A percentile compares a stretch with the other conserved stretches of the same genome.
phyloP scores from a whole-genome alignment of 1,140 invertebrate species.

The Drosophila quadrilineata region DNA sequence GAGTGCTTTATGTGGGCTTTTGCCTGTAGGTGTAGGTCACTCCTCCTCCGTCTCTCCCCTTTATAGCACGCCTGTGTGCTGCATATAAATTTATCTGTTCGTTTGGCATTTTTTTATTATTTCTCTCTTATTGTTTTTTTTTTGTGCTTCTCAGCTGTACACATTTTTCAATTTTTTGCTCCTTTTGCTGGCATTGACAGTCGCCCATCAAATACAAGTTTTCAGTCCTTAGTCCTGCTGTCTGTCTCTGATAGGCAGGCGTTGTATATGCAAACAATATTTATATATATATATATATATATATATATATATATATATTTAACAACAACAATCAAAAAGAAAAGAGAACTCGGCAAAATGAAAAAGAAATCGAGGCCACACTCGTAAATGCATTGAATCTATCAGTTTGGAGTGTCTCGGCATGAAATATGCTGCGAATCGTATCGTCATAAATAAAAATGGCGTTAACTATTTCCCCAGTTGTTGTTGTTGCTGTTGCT shows the following conservation, averaged over 20 bases:
- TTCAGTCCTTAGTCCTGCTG: conserved; percentile 1
- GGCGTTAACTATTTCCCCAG: conserved; percentile 69
- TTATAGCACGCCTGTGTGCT: conserved; percentile 23
- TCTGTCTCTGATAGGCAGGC: conserved; percentile 39
- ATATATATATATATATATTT: too few relatives aligned
- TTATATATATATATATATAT: too few relatives aligned
- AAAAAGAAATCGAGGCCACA: conserved; percentile 40
- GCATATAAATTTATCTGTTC: conserved; percentile 72
- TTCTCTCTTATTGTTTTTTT: conserved; percentile 6
- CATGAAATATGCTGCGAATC: conserved; percentile 70
- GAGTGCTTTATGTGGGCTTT: conserved; percentile 77
- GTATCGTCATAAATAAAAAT: conserved; percentile 75
- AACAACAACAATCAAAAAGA: neutral
- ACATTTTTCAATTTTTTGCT: conserved; percentile 71
- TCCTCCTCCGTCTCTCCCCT: too few relatives aligned
- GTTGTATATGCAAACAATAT: conserved; percentile 26
- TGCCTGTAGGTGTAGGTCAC: conserved; percentile 64
- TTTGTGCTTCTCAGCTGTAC: conserved; percentile 59
- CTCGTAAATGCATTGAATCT: conserved; percentile 73
- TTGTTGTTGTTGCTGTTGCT: too few relatives aligned
- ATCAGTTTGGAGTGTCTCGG: conserved; percentile 66
- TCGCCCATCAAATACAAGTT: conserved; percentile 68
- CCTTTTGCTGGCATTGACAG: conserved; percentile 75
- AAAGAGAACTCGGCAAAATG: neutral
- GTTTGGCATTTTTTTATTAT: conserved; percentile 43